A percentile compares a stretch with the other conserved stretches of the same genome.
Evolutionary conservation across 2,888 invertebrate species (phyloP).

Genomic region (Cepaea hortensis): DNA sequence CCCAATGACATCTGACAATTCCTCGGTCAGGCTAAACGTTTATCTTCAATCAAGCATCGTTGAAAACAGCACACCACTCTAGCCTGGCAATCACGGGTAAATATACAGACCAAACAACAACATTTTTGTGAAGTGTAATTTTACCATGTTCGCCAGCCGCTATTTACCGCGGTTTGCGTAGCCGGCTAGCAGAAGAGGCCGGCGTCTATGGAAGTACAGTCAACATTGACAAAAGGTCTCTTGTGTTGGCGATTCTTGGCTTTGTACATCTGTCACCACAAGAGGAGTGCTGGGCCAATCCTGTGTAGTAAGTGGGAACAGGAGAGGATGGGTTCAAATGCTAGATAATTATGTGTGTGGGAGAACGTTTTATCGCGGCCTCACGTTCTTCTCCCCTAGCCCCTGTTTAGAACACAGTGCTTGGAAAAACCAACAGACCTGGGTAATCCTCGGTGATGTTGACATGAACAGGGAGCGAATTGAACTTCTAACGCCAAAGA

Average conservation of each 20-base stretch:
- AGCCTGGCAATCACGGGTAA: not conserved
- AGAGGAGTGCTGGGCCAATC: conserved; percentile 4
- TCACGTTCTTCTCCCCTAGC: not conserved
- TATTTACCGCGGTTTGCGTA: conserved; percentile 1
- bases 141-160: not conserved
- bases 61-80: too few relatives aligned
- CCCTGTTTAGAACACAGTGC: not conserved
- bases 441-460: conserved; percentile 10
- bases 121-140: not conserved
- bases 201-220: not conserved
- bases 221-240: conserved; percentile 1
- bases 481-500: not conserved
- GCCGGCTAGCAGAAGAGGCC: not conserved
- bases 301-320: not conserved
- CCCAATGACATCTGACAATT: too few relatives aligned
- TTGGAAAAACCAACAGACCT: not conserved
- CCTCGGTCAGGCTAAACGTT: too few relatives aligned
- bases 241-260: conserved; percentile 16
- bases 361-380: not conserved
- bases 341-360: conserved; percentile 8
- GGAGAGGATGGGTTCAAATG: not conserved
- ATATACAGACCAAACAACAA: not conserved
- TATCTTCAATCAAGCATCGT: too few relatives aligned
- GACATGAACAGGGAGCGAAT: conserved; percentile 5
- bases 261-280: conserved; percentile 25